phyloP scores from a whole-genome alignment of 2,113 vertebrate genomes.

The Nyctibius bracteatus region DNA sequence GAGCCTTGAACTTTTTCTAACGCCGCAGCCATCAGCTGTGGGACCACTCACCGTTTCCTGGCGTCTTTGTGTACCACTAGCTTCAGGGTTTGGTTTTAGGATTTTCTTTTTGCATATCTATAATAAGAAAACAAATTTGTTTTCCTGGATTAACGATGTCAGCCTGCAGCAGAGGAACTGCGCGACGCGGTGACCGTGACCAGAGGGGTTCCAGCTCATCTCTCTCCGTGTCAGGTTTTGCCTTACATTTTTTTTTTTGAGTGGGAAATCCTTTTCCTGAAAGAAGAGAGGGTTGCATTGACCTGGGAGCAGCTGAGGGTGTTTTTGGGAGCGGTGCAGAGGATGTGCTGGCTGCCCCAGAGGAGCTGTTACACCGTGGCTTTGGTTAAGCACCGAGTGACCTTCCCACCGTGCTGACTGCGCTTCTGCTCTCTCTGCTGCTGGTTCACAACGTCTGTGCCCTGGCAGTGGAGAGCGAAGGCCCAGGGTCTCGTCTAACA shows the following conservation, averaged over 20 bases:
- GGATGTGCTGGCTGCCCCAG: background rate
- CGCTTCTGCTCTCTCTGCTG: background rate
- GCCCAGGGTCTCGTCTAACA: background rate
- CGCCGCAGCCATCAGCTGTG: background rate
- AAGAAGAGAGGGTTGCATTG: background rate
- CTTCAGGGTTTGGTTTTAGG: background rate
- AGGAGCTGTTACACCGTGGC: background rate
- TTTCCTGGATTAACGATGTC: background rate
- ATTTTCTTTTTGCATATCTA: background rate
- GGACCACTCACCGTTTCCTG: background rate
- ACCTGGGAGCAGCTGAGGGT: background rate
- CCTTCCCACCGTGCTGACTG: background rate
- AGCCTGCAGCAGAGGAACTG: background rate
- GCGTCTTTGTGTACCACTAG: background rate
- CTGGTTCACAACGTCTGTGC: background rate
- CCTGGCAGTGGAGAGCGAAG: background rate
- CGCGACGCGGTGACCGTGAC: fast-evolving
- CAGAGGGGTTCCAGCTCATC: background rate
- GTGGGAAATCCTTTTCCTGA: background rate
- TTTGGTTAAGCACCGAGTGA: background rate
- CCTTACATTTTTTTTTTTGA: background rate
- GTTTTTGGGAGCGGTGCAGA: background rate
- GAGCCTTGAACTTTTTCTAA: background rate
- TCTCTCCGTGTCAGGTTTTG: background rate
- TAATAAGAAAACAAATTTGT: background rate